phyloP scores from a whole-genome alignment of 2,113 vertebrate genomes.

The Chinchilla lanigera region DNA sequence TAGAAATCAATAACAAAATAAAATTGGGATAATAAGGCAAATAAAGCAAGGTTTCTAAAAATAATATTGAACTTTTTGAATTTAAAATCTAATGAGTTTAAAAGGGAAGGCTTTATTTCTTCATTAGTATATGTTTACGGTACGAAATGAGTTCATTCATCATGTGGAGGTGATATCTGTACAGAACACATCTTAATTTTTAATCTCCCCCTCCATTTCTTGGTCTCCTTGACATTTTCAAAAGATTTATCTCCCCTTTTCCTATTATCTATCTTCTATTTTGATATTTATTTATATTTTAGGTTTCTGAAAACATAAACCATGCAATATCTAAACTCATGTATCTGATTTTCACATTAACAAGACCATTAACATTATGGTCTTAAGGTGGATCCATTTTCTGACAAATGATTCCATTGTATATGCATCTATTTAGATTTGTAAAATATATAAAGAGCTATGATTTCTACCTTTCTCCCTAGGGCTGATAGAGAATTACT shows the following conservation, averaged over 20 bases:
- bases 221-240: neutral
- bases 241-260: neutral
- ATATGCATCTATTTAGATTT: neutral
- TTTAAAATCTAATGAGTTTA: conserved; percentile 28
- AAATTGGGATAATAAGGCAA: neutral
- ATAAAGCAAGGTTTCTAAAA: neutral
- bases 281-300: neutral
- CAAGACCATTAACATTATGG: neutral
- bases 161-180: neutral
- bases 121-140: neutral
- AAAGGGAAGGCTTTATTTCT: neutral
- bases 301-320: neutral
- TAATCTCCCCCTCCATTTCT: neutral
- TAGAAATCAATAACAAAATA: neutral
- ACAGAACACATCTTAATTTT: neutral
- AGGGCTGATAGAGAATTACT: neutral
- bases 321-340: neutral
- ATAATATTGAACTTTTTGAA: neutral
- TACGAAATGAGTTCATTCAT: neutral
- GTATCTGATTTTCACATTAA: neutral
- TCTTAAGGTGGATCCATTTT: neutral
- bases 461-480: neutral
- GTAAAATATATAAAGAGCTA: neutral
- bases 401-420: neutral
- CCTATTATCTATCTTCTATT: neutral